phyloP scores from a whole-genome alignment of 35 echinoderm and acorn worm species.

The Stichopus chloronotus region DNA sequence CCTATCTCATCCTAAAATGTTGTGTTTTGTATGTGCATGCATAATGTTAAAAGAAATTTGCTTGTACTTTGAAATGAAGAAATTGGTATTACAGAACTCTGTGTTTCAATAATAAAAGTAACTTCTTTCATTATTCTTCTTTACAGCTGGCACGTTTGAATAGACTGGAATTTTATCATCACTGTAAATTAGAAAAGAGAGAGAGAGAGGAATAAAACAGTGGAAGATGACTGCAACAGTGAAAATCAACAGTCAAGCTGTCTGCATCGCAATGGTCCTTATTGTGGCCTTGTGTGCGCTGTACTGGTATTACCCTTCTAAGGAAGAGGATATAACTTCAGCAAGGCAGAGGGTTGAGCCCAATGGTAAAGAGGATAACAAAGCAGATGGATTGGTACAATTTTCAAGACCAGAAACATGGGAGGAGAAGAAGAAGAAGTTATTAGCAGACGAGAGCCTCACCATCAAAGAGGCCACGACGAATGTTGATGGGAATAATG shows the following conservation, averaged over 20 bases:
- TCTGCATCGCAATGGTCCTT: background rate
- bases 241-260: background rate
- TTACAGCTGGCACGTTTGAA: too few species aligned
- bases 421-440: slow-evolving; percentile 27
- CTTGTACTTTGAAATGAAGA: too few species aligned
- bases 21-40: too few species aligned
- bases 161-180: too few species aligned
- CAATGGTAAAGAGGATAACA: background rate
- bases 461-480: background rate
- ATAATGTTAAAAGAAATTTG: too few species aligned
- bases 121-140: too few species aligned
- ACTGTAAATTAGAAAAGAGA: too few species aligned
- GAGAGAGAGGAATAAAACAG: too few species aligned
- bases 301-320: slow-evolving; percentile 37
- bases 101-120: too few species aligned
- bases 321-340: background rate
- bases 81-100: too few species aligned
- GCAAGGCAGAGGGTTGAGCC: background rate
- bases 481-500: slow-evolving; percentile 29
- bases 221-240: slow-evolving; percentile 5
- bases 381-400: background rate
- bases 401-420: background rate
- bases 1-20: too few species aligned
- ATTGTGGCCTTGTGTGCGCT: background rate
- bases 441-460: slow-evolving; percentile 22